These are phyloP conservation scores for Willowsia nigromaculata DNA, from an alignment of 2,888 invertebrate species.

Conservation along the genomic window DNA sequence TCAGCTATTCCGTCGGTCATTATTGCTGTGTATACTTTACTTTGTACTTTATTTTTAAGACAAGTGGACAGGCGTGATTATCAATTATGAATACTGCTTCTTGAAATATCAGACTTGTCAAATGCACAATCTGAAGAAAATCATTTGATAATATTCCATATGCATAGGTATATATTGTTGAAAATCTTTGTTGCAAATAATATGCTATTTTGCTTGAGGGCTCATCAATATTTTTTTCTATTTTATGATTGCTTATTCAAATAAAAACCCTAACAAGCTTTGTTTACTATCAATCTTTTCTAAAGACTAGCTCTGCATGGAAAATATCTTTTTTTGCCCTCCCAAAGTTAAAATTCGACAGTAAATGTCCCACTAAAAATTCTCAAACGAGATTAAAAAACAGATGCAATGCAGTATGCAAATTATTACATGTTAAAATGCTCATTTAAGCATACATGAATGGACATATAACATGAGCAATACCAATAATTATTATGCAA, in stretches of 20 bases:
- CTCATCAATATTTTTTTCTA: background rate
- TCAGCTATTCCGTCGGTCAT: background rate
- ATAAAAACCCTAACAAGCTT: background rate
- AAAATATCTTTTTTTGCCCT: background rate
- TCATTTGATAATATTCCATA: background rate
- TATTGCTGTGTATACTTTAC: background rate
- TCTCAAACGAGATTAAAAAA: background rate
- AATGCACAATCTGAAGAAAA: background rate
- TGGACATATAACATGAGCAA: background rate
- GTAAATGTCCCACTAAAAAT: slow-evolving; percentile 8
- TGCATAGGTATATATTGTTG: background rate
- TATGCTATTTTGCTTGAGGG: background rate
- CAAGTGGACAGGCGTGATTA: background rate
- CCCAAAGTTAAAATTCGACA: background rate
- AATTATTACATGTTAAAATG: background rate
- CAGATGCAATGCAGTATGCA: background rate
- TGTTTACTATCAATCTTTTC: background rate
- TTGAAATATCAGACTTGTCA: background rate
- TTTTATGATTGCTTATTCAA: background rate
- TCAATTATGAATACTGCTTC: background rate
- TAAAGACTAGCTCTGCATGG: background rate
- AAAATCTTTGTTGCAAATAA: background rate
- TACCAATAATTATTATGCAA: slow-evolving; percentile 46
- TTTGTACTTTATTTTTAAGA: background rate
- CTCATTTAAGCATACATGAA: background rate